Evolutionary conservation across 2,888 invertebrate species (phyloP).

Genomic region (Drosophila engyochracea): DNA sequence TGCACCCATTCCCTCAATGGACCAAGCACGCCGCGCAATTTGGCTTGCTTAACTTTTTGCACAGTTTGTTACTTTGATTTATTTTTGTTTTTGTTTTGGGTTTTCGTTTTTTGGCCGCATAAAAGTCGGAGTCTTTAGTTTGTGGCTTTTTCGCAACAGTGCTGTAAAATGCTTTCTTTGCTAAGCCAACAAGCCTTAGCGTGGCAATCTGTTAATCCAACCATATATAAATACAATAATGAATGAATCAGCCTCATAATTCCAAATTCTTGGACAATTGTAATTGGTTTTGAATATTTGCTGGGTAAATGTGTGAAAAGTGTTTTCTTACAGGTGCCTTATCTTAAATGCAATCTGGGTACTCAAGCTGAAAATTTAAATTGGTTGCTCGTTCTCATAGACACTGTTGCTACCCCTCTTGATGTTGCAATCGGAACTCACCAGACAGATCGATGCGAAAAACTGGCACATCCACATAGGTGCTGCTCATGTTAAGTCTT

Average conservation of each 20-base stretch:
- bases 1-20: constrained; percentile 7
- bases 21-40: constrained; percentile 65
- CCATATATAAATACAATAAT: constrained; percentile 78
- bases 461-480: constrained; percentile 87
- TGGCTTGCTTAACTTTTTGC: constrained; percentile 79
- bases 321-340: constrained; percentile 1
- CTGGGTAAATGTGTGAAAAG: constrained; percentile 1
- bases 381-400: not conserved
- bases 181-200: constrained; percentile 58
- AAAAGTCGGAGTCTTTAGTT: constrained; percentile 79
- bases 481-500: constrained; percentile 89
- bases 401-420: not conserved
- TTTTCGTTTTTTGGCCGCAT: constrained; percentile 57
- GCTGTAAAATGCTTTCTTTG: constrained; percentile 60
- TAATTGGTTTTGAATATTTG: constrained; percentile 7
- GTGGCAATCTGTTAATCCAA: constrained; percentile 64
- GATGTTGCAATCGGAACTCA: constrained; percentile 40
- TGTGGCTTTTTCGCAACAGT: constrained; percentile 66
- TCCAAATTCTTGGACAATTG: constrained; percentile 5
- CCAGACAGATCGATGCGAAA: constrained; percentile 87
- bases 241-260: constrained; percentile 54
- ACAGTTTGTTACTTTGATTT: constrained; percentile 81
- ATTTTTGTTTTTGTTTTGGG: constrained; percentile 50
- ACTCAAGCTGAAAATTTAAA: not conserved
- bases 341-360: not conserved